A percentile compares a stretch with the other conserved stretches of the same genome.
These are phyloP conservation scores for Gymnocheta viridis DNA, from an alignment of 2,888 invertebrate genomes.

Conservation along the genomic window DNA sequence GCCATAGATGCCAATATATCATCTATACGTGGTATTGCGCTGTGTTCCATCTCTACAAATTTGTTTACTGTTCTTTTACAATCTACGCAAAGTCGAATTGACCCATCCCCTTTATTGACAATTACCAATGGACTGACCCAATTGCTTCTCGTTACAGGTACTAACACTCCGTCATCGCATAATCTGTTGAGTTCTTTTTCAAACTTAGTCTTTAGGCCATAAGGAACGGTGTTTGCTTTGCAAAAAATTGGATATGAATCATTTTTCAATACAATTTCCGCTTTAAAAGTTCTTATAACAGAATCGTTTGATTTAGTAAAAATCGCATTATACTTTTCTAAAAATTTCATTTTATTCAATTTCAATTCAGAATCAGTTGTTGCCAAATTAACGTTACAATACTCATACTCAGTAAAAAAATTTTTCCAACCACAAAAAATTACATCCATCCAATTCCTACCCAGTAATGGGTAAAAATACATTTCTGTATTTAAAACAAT, in stretches of 20 bases:
- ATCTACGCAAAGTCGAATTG: slow-evolving; percentile 75
- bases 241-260: slow-evolving; percentile 55
- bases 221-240: slow-evolving; percentile 31
- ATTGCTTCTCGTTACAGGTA: slow-evolving; percentile 69
- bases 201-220: slow-evolving; percentile 49
- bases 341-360: slow-evolving; percentile 45
- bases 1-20: slow-evolving; percentile 65
- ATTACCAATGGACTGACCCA: slow-evolving; percentile 75
- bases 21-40: slow-evolving; percentile 71
- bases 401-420: slow-evolving; percentile 35
- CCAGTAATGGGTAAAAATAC: slow-evolving; percentile 47
- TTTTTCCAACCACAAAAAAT: slow-evolving; percentile 48
- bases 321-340: slow-evolving; percentile 38
- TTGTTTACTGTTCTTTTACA: slow-evolving; percentile 73
- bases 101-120: slow-evolving; percentile 72
- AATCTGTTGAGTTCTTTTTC: slow-evolving; percentile 6
- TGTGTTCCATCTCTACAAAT: slow-evolving; percentile 72
- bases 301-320: slow-evolving; percentile 36
- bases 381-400: background rate
- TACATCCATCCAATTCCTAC: slow-evolving; percentile 55
- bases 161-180: slow-evolving; percentile 63
- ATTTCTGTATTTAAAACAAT: slow-evolving; percentile 49
- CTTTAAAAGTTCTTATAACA: slow-evolving; percentile 48
- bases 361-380: slow-evolving; percentile 18
- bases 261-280: slow-evolving; percentile 55